Evolutionary conservation across 2,113 vertebrate species (phyloP), one percentile per base, ranked within the genome.

Genomic region (Leuciscus idus): DNA sequence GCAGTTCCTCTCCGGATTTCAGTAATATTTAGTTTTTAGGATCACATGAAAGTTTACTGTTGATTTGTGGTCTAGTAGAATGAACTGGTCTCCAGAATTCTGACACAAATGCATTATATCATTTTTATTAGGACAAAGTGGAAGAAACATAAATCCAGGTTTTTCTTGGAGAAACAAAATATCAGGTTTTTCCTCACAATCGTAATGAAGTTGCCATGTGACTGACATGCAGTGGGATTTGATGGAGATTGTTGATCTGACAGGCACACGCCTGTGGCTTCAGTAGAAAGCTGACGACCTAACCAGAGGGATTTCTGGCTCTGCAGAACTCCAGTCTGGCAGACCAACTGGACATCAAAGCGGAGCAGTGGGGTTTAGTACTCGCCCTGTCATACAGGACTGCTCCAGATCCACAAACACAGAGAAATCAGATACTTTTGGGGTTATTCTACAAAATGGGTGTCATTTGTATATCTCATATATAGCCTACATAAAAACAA

Each of bases 191-290:
- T 89, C 89, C 88, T 81, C n/a, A 64, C 57, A 68, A 81, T 83
- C 70, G 26, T 61, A 50, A 76, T 21, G 57, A 83, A 81, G 28
- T n/a, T 46, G 83, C 50, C 80, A 88, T 89, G 92, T 93, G 91
- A 94, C 88, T 93, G 93, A 93, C 91, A 91, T 94, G 93, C 86
- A 94, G 94, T 92, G 92, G 80, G 87, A 77, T 90, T 84, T 91
- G 91, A 93, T 91, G 92, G 91, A 93, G 93, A 94, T 94, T 92
- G 94, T 92, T 93, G 91, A 93, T 94, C 92, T 90, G 92, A 92
- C 90, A 82, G 94, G 91, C 92, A 91, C 91, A 86, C 93, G 93
- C 91, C 93, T 95, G 94, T 86, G 94, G 95, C 95, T 93, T 92
- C 82, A 73, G 87, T 80, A 52, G 70, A 88, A 93, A 90, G 82